Base-by-base conservation (phyloP, 2,888 invertebrate species). In the Limenitis camilla region DNA sequence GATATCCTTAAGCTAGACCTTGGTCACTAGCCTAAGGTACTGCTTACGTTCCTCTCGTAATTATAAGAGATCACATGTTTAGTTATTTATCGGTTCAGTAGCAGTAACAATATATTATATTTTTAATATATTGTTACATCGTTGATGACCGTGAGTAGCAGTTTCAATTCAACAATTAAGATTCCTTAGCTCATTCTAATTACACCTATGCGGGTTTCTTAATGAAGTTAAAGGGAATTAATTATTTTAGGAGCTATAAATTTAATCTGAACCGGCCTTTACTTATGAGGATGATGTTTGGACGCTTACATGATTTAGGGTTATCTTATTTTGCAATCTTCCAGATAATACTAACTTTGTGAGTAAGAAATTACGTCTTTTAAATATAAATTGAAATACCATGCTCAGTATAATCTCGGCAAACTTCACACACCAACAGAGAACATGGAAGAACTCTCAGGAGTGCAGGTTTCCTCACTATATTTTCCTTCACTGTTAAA, bases 181-280 rank as follows among this genome's bases (percentile, higher is more conserved):
- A 86, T 86, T 86, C 86, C 86, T 79, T 72, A 74, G 83, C 71
- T 84, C 82, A 83, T 86, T 83, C 83, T 86, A 86, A 86, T 86
- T 86, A 86, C 85, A 86, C 86, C 81, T 86, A 86, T 86, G 85
- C 86, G 86, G 86, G 86, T 78, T 75, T 79, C 81, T 82, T 85
- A 85, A 86, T 86, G 86, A 86, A 86, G 80, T 85, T 85, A 84
- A 86, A 81, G 85, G 81, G 82, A 86, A 85, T 85, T 85, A 81
- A 86, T 85, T 85, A 86, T 86, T 84, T 81, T 77, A 80, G 82
- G 81, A 71, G 72, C 77, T 72, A 82, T 83, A 82, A 82, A 84
- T 84, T 84, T 83, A 83, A 84, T 81, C 80, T 76, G 71, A 74
- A 67, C 74, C 74, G 78, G 72, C 81, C 81, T 79, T 81, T 78